phyloP scores from a whole-genome alignment of 2,113 vertebrate species.

The Nannobrachium achirus region DNA sequence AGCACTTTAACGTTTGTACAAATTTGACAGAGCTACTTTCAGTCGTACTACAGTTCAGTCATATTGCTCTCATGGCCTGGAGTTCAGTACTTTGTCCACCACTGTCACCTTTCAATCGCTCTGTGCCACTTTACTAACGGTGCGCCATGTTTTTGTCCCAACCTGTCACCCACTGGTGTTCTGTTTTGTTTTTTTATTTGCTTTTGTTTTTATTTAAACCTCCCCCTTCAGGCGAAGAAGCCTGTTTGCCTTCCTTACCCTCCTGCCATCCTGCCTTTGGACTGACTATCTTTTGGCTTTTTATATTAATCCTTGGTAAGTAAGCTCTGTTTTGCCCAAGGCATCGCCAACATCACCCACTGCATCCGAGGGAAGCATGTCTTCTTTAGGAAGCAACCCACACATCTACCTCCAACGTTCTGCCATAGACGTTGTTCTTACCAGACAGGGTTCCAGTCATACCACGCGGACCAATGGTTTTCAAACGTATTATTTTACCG shows the following conservation, averaged over 20 bases:
- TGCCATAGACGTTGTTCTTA: constrained; percentile 50
- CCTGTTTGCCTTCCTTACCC: constrained; percentile 99
- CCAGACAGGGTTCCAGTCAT: not conserved
- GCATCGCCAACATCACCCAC: constrained; percentile 15
- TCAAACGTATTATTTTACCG: no score
- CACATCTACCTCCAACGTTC: constrained; percentile 46
- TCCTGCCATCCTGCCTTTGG: constrained; percentile 99
- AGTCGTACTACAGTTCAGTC: no score
- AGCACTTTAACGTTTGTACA: no score
- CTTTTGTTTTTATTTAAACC: constrained; percentile 73
- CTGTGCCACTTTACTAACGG: constrained; percentile 77
- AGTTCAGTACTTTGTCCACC: no score
- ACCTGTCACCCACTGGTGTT: constrained; percentile 80
- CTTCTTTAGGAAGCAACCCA: constrained; percentile 34
- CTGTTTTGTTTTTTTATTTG: constrained; percentile 47
- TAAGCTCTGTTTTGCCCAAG: constrained; percentile 74
- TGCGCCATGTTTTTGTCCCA: constrained; percentile 83
- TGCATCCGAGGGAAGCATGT: constrained; percentile 66
- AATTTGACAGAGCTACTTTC: no score
- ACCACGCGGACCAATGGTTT: no score
- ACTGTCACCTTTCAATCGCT: constrained; percentile 38
- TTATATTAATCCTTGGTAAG: constrained; percentile 99
- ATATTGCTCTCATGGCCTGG: no score
- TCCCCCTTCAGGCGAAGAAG: constrained; percentile 97
- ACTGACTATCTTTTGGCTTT: constrained; percentile 99